phyloP scores from a whole-genome alignment of 2,113 vertebrate species.

The Recurvirostra avosetta region DNA sequence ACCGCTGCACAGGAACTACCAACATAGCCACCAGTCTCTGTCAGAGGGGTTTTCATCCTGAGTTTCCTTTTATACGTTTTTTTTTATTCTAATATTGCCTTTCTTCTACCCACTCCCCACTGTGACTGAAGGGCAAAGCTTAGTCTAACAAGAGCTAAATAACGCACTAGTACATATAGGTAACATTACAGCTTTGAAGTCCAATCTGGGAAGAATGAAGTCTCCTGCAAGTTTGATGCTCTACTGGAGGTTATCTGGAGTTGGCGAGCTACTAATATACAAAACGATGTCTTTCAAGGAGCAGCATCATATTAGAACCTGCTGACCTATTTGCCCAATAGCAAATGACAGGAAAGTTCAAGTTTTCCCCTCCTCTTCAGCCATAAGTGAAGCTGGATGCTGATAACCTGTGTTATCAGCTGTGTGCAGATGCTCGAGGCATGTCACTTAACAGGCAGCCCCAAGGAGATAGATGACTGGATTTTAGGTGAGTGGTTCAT shows the following conservation, averaged over 20 bases:
- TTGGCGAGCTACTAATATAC: neutral
- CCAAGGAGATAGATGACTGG: neutral
- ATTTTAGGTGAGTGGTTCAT: neutral
- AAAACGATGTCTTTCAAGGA: slow-evolving; percentile 11
- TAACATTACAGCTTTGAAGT: neutral
- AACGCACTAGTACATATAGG: neutral
- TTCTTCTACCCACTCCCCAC: slow-evolving; percentile 11
- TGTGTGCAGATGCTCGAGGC: neutral
- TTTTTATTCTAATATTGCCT: neutral
- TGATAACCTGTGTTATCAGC: neutral
- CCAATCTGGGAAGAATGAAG: neutral
- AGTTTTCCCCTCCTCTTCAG: neutral
- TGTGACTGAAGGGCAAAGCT: slow-evolving; percentile 22
- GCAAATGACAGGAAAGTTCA: neutral
- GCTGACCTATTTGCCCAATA: neutral
- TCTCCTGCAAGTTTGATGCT: slow-evolving; percentile 13
- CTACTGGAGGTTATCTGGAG: neutral
- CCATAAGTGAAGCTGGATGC: neutral
- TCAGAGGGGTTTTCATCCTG: slow-evolving; percentile 23
- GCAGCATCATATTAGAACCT: neutral
- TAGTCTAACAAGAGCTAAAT: slow-evolving; percentile 41
- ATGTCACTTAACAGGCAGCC: neutral
- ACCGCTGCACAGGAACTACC: neutral
- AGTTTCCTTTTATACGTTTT: neutral
- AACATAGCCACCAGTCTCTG: neutral